phyloP scores from a whole-genome alignment of 2,113 vertebrate species.

The Channa argus region DNA sequence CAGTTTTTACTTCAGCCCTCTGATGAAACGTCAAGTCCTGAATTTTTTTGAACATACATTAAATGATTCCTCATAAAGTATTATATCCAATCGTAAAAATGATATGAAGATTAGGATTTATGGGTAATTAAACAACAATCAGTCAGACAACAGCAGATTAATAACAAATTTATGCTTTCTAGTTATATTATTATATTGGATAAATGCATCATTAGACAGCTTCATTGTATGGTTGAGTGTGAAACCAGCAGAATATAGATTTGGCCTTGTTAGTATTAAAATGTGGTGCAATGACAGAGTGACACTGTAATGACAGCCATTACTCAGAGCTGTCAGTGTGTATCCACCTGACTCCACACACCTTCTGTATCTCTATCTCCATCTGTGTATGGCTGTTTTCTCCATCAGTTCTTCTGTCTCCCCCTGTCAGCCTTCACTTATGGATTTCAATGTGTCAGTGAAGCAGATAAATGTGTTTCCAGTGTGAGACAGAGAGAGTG shows the following conservation, averaged over 20 bases:
- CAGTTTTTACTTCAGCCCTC: too few relatives aligned
- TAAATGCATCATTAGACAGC: neutral
- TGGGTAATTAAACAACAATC: too few relatives aligned
- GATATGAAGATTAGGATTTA: too few relatives aligned
- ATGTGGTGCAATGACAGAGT: conserved; percentile 38
- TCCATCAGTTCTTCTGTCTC: conserved; percentile 28
- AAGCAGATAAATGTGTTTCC: conserved; percentile 14
- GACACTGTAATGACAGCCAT: conserved; percentile 54
- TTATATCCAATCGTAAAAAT: too few relatives aligned
- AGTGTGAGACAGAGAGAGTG: neutral
- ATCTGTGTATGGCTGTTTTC: conserved; percentile 17
- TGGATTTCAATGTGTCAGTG: conserved; percentile 18
- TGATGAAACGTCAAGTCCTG: too few relatives aligned
- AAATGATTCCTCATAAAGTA: too few relatives aligned
- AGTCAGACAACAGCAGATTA: too few relatives aligned
- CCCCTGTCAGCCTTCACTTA: conserved; percentile 18
- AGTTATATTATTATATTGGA: neutral
- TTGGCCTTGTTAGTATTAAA: conserved; percentile 36
- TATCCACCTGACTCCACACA: conserved; percentile 34
- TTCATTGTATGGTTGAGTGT: neutral
- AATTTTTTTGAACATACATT: too few relatives aligned
- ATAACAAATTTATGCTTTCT: neutral
- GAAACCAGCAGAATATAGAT: conserved; percentile 7
- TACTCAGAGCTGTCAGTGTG: conserved; percentile 52
- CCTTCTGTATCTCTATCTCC: conserved; percentile 26